Evolutionary conservation across 2,888 invertebrate genomes (phyloP).

Genomic region (Melipona bicolor): DNA sequence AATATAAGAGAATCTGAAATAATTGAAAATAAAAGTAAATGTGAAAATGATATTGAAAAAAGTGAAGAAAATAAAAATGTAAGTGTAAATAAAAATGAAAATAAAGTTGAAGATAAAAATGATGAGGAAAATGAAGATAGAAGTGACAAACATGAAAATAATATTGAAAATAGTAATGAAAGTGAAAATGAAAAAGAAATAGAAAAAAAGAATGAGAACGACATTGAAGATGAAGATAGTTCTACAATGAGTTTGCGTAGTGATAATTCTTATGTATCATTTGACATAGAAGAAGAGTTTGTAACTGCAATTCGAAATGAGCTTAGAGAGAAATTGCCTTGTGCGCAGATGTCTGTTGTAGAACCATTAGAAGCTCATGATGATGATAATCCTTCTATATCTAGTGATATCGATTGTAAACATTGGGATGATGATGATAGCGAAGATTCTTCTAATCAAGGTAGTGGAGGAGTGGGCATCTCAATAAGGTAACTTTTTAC

Average conservation of each 20-base stretch:
- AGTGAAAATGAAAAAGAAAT: slow-evolving; percentile 23
- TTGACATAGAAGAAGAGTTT: slow-evolving; percentile 89
- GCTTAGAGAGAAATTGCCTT: slow-evolving; percentile 89
- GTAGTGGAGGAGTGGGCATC: slow-evolving; percentile 81
- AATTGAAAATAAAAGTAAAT: slow-evolving; percentile 6
- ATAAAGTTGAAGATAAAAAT: neutral
- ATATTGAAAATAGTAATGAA: neutral
- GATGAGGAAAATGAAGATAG: slow-evolving; percentile 5
- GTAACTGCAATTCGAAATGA: slow-evolving; percentile 90
- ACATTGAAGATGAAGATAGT: slow-evolving; percentile 81
- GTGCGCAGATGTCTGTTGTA: slow-evolving; percentile 86
- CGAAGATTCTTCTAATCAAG: slow-evolving; percentile 77
- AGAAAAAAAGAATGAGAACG: slow-evolving; percentile 44
- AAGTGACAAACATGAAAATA: neutral
- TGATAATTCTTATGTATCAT: slow-evolving; percentile 86
- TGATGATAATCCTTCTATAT: slow-evolving; percentile 71
- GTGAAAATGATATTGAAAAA: slow-evolving; percentile 18
- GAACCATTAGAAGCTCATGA: slow-evolving; percentile 79
- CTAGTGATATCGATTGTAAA: slow-evolving; percentile 74
- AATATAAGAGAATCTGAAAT: slow-evolving; percentile 6
- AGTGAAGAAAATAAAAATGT: slow-evolving; percentile 8
- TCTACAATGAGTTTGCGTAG: slow-evolving; percentile 85
- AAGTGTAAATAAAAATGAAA: slow-evolving; percentile 11
- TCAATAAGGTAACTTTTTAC: slow-evolving; percentile 82
- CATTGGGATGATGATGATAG: slow-evolving; percentile 82